A percentile compares a stretch with the other conserved stretches of the same genome.
These are phyloP conservation scores for Syngnathus scovelli DNA, from an alignment of 2,113 vertebrate genomes.

Conservation along the genomic window DNA sequence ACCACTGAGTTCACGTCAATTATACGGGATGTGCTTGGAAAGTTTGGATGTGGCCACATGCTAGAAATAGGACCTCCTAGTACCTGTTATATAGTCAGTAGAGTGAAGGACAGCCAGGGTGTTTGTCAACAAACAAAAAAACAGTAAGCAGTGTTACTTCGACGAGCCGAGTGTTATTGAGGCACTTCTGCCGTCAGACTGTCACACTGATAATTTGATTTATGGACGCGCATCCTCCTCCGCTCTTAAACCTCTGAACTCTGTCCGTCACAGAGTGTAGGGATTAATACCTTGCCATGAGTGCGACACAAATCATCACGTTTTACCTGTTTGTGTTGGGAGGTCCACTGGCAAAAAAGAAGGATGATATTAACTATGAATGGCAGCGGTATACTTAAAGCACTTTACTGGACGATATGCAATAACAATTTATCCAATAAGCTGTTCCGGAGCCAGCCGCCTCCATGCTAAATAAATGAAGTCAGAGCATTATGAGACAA, in stretches of 20 bases:
- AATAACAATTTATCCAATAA: neutral
- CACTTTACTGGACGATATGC: neutral
- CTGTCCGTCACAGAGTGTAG: neutral
- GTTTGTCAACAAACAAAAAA: neutral
- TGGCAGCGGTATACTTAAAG: neutral
- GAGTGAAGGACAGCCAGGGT: neutral
- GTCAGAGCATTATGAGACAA: constrained; percentile 3
- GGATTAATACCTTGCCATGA: neutral
- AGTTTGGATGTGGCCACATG: neutral
- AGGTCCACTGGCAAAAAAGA: neutral
- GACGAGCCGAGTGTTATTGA: neutral
- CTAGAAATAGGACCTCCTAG: neutral
- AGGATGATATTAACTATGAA: neutral
- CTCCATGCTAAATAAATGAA: constrained; percentile 2
- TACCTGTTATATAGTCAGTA: neutral
- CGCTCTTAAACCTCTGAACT: constrained; percentile 6
- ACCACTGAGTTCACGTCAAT: neutral
- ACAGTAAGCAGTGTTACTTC: no score
- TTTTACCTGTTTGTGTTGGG: neutral
- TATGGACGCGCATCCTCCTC: neutral
- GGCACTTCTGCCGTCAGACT: neutral
- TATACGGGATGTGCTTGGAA: neutral
- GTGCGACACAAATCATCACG: neutral
- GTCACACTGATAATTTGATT: neutral
- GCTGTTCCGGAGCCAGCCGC: neutral